Base-by-base conservation (phyloP, 2,888 invertebrate species). In the Acleris laterana region DNA sequence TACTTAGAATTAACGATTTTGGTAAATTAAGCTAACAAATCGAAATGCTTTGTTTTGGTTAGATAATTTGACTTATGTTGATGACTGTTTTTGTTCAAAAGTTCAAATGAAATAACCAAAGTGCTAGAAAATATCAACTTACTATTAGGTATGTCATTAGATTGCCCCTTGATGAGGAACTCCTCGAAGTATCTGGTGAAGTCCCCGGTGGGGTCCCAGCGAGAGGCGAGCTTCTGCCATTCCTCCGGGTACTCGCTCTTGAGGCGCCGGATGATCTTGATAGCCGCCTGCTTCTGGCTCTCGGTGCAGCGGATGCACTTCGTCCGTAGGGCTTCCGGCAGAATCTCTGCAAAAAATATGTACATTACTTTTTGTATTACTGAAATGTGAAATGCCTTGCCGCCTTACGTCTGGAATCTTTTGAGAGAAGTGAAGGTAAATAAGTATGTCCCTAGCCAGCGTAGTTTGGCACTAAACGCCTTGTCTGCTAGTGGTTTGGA, bases 131-230 rank as follows among this genome's bases (percentile, higher is more conserved):
- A 16, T n/a, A 38, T 38, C 11, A 11, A 68, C 28, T 57, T 44
- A 71, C 78, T 82, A 59, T 83, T 84, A 61, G 83, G 74, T 5
- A 91, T 90, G 1, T 80, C 81, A 63, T 32, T 32, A 32, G 32
- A 0, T 2, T 32, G 7, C 3, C 90, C 90, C 63, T 90, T 91
- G 1, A 85, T 85, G 0, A 92, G 77, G 71, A 81, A 88, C 70
- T 86, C 88, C 66, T 92, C 92, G 75, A 93, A 93, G 79, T 90
- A 93, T 68, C 90, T 81, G 1, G 93, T 93, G 77, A 93, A 91
- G 80, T 95, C 94, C 0, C 96, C 96, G 13, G 94, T 94, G 4
- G 96, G 96, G 80, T 96, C 96, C 91, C 95, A 96, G 72, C 95
- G 94, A 19, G 93, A 89, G 7, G 94, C 78, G 32, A 96, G 88